phyloP scores from a whole-genome alignment of 2,888 invertebrate species.

The Napeogenes sylphis region DNA sequence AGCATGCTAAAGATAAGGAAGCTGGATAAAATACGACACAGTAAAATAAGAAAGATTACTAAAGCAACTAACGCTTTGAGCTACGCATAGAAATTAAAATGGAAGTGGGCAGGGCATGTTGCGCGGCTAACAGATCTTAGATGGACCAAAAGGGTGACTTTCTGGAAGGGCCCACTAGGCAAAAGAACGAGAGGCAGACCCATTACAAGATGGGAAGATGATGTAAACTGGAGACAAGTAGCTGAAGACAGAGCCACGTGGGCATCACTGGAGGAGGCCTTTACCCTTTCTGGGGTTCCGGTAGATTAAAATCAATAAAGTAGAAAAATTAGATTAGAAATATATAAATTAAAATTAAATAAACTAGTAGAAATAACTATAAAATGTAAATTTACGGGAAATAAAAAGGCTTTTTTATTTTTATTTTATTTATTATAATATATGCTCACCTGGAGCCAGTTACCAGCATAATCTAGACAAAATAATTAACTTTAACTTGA shows the following conservation, averaged over 20 bases:
- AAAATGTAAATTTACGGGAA: too few species aligned
- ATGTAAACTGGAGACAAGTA: neutral
- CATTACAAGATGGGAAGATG: neutral
- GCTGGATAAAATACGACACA: slow-evolving; percentile 17
- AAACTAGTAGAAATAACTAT: too few species aligned
- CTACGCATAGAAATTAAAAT: slow-evolving; percentile 5
- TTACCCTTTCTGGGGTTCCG: too few species aligned
- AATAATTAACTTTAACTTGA: too few species aligned
- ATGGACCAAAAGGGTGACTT: slow-evolving; percentile 5
- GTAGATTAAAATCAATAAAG: too few species aligned
- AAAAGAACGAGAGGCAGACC: neutral
- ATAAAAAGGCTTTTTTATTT: too few species aligned
- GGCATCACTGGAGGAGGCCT: neutral
- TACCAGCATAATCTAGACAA: too few species aligned
- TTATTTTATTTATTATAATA: too few species aligned
- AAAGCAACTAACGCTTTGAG: slow-evolving; percentile 5
- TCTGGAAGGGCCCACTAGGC: slow-evolving; percentile 1
- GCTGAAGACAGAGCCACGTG: neutral
- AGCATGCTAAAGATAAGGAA: slow-evolving; percentile 21
- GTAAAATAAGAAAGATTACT: slow-evolving; percentile 15
- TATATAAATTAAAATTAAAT: too few species aligned
- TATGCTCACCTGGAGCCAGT: too few species aligned
- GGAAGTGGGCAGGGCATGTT: slow-evolving; percentile 6
- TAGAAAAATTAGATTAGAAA: too few species aligned
- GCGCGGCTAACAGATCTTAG: neutral